These are phyloP conservation scores for Fratercula arctica DNA, from an alignment of 2,797 vertebrate genomes.

Conservation along the genomic window DNA sequence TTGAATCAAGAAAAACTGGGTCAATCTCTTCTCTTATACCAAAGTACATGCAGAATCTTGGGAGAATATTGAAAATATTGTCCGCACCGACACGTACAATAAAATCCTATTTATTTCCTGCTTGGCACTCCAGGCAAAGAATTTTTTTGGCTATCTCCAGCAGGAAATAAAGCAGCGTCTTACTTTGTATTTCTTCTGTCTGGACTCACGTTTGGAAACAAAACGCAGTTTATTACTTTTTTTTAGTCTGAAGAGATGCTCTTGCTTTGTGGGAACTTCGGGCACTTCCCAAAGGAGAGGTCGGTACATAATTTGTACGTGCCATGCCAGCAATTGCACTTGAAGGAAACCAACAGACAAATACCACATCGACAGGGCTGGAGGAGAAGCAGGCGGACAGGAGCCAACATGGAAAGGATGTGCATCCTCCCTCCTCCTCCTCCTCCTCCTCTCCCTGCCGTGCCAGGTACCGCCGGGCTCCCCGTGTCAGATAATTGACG, in stretches of 20 bases:
- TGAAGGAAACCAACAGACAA: background rate
- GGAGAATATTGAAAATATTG: no score
- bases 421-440: constrained; percentile 7
- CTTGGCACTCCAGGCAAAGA: background rate
- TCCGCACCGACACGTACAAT: fast-evolving
- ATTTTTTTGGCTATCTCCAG: background rate
- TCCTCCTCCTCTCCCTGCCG: background rate
- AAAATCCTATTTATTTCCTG: background rate
- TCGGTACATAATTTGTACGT: fast-evolving
- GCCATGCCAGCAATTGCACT: background rate
- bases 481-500: background rate
- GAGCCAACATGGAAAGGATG: background rate
- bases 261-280: background rate
- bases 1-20: background rate
- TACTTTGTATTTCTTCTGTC: constrained; percentile 13
- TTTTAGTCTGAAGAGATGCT: background rate
- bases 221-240: background rate
- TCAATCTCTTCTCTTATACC: background rate
- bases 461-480: constrained; percentile 49
- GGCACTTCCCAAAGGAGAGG: background rate
- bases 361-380: background rate
- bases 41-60: background rate
- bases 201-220: background rate
- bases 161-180: background rate
- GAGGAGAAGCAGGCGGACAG: background rate